Evolutionary conservation across 2,888 invertebrate genomes (phyloP), one percentile per base, ranked within the genome.

Genomic region (Smittia aterrima): DNA sequence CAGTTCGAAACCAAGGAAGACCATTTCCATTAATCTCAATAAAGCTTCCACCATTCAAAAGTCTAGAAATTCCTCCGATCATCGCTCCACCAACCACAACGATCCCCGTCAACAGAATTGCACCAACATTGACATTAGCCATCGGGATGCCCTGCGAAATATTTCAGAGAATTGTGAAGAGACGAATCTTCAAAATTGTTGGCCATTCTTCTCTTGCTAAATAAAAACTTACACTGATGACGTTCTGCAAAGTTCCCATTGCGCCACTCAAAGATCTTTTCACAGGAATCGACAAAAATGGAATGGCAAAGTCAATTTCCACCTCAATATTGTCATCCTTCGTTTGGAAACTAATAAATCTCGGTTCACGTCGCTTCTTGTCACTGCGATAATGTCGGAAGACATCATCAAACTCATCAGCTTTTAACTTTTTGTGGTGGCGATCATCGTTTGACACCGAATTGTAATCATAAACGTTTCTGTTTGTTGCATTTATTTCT

Each of bases 121-220:
- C 85, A n/a, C 85, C 86, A 0, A 86, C 77, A 76, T 88, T 87
- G 0, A 89, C 78, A 77, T 87, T 87, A 0, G 87, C 82, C 22
- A 87, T 75, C 0, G 85, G 82, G 18, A 78, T 74, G 20, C 81
- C 82, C 75, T 81, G 79, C 7, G 81, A 79, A 32, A 72, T 20
- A 7, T 24, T n/a, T 24, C 3, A 32, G 32, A 32, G 4, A 32
- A 32, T 6, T 32, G 32, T 9, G 9, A 6, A 3, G 32, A 32
- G 32, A 6, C 9, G 4, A 32, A 32, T 32, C 9, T 3, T 32
- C 32, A 32, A 32, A 3, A 3, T 9, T 32, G 32, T 32, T 32
- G 32, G 32, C 38, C 24, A n/a, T 32, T 7, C n/a, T 41, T 11
- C 38, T 9, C 27, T n/a, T 67, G n/a, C 32, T 22, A 3, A n/a